A percentile compares a stretch with the other conserved stretches of the same genome.
Evolutionary conservation across 2,888 invertebrate species (phyloP).

Genomic region (Euzophera pinguis): DNA sequence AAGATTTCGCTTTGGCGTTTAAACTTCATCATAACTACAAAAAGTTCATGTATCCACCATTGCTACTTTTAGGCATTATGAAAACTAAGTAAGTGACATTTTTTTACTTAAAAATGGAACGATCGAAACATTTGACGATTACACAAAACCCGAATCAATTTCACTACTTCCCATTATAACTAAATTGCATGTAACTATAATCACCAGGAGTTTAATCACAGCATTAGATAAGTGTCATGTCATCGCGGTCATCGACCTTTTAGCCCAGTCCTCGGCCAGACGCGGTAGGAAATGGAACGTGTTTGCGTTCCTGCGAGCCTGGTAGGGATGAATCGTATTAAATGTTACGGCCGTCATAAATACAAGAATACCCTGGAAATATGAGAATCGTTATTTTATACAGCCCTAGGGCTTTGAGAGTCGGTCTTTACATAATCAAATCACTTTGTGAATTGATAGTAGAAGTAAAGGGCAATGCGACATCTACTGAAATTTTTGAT

Average conservation of each 20-base stretch:
- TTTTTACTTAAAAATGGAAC: no score
- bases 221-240: slow-evolving; percentile 34
- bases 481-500: no score
- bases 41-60: no score
- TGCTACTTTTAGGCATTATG: no score
- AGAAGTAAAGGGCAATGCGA: not conserved
- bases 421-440: not conserved
- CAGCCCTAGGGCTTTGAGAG: not conserved
- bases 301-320: slow-evolving; percentile 36
- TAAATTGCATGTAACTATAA: slow-evolving; percentile 13
- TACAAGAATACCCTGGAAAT: not conserved
- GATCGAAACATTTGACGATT: no score
- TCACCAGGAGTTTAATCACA: not conserved
- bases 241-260: slow-evolving; percentile 49
- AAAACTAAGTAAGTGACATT: no score
- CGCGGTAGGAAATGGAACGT: slow-evolving; percentile 29
- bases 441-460: not conserved
- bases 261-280: slow-evolving; percentile 44
- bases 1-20: no score
- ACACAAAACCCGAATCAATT: slow-evolving; percentile 7
- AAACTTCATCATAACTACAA: no score
- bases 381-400: not conserved
- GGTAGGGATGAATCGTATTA: slow-evolving; percentile 38
- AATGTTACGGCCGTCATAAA: slow-evolving; percentile 16
- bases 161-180: slow-evolving; percentile 19